Base-by-base conservation (phyloP, 2,888 invertebrate genomes). In the Vandiemenella viatica region DNA sequence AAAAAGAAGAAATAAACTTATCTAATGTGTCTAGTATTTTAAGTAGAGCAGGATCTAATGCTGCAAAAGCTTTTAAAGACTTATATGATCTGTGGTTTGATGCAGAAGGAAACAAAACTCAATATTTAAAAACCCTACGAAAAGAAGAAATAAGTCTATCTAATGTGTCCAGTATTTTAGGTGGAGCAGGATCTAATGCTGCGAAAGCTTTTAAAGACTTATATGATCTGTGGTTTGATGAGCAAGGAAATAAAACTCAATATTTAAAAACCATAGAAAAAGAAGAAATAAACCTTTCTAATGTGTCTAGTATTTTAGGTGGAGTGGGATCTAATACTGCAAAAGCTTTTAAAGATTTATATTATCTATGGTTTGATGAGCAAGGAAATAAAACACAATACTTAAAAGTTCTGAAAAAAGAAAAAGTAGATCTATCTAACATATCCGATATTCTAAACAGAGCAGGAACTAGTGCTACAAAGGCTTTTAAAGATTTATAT, bases 261-360 rank as follows among this genome's bases (percentile, higher is more conserved):
- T 26, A 8, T 26, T 13, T 26, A 26, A 13, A 26, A 26, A 26
- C 7, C n/a, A n/a, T 38, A 17, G 17, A 38, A 17, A 6, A 38
- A 38, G 3, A 17, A 54, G 52, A 53, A 50, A 58, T 55, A 50
- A 56, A 54, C 49, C 54, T 58, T 43, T 5, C 49, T 52, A 57
- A 46, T 46, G 51, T 59, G 32, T 60, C 59, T 22, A 55, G 57
- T 54, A 60, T 62, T 55, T 57, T 60, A 37, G n/a, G 32, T 55
- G 57, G 53, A 54, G 54, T 56, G 56, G 54, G 60, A 52, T 51
- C 52, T 43, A 57, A 57, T 46, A 57, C 57, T 52, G 44, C 57
- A 43, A 53, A 54, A 53, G 54, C 57, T 50, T 60, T 62, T 55
- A 56, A 59, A 57, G 57, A 58, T 50, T 58, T 61, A 52, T 58